Conservation (phyloP, 1,140 invertebrate genomes). For the Anadara kagoshimensis region DNA sequence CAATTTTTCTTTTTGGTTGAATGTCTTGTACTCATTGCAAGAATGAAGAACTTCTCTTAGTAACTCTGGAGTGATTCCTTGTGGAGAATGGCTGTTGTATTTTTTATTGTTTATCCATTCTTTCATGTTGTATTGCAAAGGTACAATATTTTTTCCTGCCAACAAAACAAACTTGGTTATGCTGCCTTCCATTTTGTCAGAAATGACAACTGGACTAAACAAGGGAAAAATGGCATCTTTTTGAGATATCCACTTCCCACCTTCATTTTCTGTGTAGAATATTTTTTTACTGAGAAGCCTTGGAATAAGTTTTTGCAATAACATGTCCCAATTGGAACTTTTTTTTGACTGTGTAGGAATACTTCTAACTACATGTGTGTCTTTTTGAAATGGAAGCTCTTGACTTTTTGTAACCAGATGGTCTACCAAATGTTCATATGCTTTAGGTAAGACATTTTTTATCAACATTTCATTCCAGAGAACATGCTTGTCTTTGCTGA, state of each 20-base stretch:
- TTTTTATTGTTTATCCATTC: too few species aligned
- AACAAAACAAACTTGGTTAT: too few species aligned
- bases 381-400: background rate
- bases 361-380: background rate
- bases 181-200: too few species aligned
- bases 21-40: too few species aligned
- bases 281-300: background rate
- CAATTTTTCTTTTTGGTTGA: too few species aligned
- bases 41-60: too few species aligned
- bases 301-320: background rate
- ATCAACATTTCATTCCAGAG: constrained; percentile 58
- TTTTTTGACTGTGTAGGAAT: background rate
- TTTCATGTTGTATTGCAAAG: too few species aligned
- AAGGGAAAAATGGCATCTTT: background rate
- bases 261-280: background rate
- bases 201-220: background rate
- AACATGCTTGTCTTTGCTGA: constrained; percentile 20
- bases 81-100: too few species aligned
- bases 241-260: constrained; percentile 1
- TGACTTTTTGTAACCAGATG: constrained; percentile 1
- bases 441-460: constrained; percentile 42
- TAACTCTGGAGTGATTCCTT: too few species aligned
- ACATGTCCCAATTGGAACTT: background rate
- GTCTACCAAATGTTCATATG: constrained; percentile 30
- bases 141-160: too few species aligned